phyloP scores from a whole-genome alignment of 2,113 vertebrate species.

The Saguinus midas region DNA sequence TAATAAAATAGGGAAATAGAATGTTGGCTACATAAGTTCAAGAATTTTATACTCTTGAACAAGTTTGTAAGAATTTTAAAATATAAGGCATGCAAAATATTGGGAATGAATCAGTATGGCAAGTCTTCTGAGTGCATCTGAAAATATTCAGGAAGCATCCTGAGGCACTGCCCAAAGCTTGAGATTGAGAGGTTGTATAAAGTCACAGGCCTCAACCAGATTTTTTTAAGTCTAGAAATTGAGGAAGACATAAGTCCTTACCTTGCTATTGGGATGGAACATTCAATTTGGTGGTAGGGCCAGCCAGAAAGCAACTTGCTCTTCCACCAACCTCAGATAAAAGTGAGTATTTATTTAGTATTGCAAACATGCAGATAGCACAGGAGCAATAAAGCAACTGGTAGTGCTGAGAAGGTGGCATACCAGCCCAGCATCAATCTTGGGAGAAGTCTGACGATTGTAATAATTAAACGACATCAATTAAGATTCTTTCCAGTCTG shows the following conservation, averaged over 20 bases:
- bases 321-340: not conserved
- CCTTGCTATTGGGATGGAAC: not conserved
- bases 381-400: not conserved
- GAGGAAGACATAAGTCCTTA: not conserved
- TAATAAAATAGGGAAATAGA: not conserved
- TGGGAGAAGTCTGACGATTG: not conserved
- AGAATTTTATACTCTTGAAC: not conserved
- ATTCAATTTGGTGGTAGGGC: not conserved
- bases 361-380: not conserved
- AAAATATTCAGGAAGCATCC: not conserved
- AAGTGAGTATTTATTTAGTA: not conserved
- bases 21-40: not conserved
- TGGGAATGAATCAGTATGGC: not conserved
- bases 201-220: not conserved
- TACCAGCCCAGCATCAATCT: not conserved
- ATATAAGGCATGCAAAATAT: not conserved
- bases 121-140: not conserved
- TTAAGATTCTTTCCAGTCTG: not conserved
- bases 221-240: not conserved
- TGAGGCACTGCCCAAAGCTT: not conserved
- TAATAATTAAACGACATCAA: not conserved
- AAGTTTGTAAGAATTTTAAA: not conserved
- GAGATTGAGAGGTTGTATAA: not conserved
- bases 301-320: not conserved
- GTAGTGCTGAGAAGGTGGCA: not conserved